Evolutionary conservation across 2,888 invertebrate genomes (phyloP), one percentile per base, ranked within the genome.

Genomic region (Diogma glabrata): DNA sequence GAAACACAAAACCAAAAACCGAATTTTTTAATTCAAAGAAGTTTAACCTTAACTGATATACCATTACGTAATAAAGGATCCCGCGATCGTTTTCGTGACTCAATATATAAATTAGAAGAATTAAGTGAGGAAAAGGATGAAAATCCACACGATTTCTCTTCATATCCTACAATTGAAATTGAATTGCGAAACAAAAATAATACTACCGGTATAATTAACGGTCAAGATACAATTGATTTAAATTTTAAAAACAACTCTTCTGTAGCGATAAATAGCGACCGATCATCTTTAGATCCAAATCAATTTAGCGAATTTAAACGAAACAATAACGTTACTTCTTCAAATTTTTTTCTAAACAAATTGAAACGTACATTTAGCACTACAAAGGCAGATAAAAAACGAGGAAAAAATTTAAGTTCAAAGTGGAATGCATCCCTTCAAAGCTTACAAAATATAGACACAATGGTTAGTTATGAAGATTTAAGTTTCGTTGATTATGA

Each of bases 401-500:
- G 66, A 51, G 64, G 64, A 38, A 67, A 67, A 38, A 65, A 68
- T 24, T 55, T 67, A 46, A 69, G 67, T 56, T 63, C 69, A 46
- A 67, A 67, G 56, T 76, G 76, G 76, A 72, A 72, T 26, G 73
- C 74, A 14, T 75, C 75, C 1, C 57, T 76, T 53, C 72, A 74
- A 55, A 75, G 72, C 9, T 60, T 77, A 54, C 74, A 75, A 49
- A 75, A 76, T 56, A 75, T 70, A 52, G 76, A 76, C 58, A 69
- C 70, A 38, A 72, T 72, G 67, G 75, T 76, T 55, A 75, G 75
- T 62, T 76, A 76, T 60, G 71, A 74, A 54, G 75, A 76, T 57
- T 68, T 76, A 61, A 75, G 75, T 59, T 76, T 75, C 60, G 72
- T 76, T 43, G 71, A 76, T 60, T 76, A 76, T 55, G 76, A 76